Base-by-base conservation (phyloP, 1,140 invertebrate species). In the Lysiphlebus fabarum region DNA sequence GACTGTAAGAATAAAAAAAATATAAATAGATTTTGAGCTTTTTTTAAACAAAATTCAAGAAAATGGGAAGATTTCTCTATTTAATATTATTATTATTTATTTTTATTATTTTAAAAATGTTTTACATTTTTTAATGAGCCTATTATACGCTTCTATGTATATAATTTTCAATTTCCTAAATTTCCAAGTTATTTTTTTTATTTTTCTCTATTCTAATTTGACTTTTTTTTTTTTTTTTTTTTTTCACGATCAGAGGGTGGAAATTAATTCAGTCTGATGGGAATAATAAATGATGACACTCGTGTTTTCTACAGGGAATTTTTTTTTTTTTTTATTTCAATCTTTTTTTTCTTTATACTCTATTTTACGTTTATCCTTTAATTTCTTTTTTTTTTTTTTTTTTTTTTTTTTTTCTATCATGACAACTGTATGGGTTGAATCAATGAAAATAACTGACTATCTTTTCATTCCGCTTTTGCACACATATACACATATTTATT, bases 401-500 rank as follows among this genome's bases (percentile, higher is more conserved):
- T 56, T 41, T 26, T 26, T 37, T 34, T 42, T 41, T 41, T 49
- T 37, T 14, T 42, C 45, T 48, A 6, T 47, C n/a, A 14, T 9
- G 6, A 40, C n/a, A 14, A 56, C 48, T 40, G 17, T 26, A 26
- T 26, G 17, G 17, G 17, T 1, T 26, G 17, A 26, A 26, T 53
- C 51, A 36, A 10, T 56, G 43, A 53, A 42, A 62, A 58, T 62
- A 53, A 44, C n/a, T 43, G 45, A 55, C 61, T 62, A 59, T 65
- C 56, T 50, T 53, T 26, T 9, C 42, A n/a, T 51, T 47, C 49
- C 57, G 42, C 56, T 59, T 44, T 56, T 53, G 12, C 26, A 36
- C 56, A 48, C 58, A 26, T 45, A 51, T 53, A 10, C 26, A 36
- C 56, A 48, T 50, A 36, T 59, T 59, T 59, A 54, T 59, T 59